These are phyloP conservation scores for Coelinius sp. DNA, from an alignment of 2,888 invertebrate species.

Conservation along the genomic window DNA sequence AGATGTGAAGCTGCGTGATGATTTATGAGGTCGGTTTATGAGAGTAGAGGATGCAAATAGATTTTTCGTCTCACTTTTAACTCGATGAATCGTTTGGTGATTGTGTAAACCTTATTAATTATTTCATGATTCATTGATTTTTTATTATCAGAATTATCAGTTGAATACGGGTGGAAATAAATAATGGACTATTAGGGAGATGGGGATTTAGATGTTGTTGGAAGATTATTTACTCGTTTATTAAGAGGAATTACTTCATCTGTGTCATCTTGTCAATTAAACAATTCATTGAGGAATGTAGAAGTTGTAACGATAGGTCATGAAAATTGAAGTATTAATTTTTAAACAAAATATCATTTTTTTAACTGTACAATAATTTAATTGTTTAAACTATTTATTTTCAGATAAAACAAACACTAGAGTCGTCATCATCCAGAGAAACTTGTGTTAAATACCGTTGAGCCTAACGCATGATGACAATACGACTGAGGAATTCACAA, in stretches of 20 bases:
- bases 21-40: slow-evolving; percentile 30
- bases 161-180: no score
- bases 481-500: background rate
- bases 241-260: background rate
- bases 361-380: no score
- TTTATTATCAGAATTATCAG: no score
- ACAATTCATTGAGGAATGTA: no score
- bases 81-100: slow-evolving; percentile 57
- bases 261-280: background rate
- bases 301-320: background rate
- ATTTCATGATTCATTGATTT: no score
- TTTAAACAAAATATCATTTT: background rate
- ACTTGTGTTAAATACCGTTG: background rate
- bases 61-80: slow-evolving; percentile 53
- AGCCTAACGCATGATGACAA: background rate
- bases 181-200: background rate
- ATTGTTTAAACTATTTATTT: background rate
- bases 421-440: background rate
- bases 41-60: slow-evolving; percentile 7
- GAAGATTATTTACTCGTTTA: background rate
- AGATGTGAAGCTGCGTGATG: slow-evolving; percentile 48
- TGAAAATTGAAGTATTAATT: background rate
- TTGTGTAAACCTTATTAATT: no score
- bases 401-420: background rate
- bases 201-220: background rate